Percentiles rank a stretch among this genome's conserved stretches.
phyloP scores from a whole-genome alignment of 2,113 vertebrate species.

The Lamprologus ornatipinnis region DNA sequence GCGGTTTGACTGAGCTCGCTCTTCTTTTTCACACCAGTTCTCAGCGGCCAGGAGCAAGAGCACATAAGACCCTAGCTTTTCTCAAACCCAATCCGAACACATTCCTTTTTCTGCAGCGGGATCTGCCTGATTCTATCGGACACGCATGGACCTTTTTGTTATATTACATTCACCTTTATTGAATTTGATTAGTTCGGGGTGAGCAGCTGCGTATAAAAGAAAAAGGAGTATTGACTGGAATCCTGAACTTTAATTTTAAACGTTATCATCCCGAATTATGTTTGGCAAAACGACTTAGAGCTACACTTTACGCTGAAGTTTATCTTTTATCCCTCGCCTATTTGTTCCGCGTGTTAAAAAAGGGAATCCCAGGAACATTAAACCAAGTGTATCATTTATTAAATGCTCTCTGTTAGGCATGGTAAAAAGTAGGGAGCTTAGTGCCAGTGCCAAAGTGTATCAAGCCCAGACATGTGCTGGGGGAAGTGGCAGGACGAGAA shows the following conservation, averaged over 20 bases:
- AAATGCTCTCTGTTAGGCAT: slow-evolving; percentile 15
- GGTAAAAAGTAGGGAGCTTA: background rate
- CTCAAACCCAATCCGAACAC: slow-evolving; percentile 5
- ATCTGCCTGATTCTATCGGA: slow-evolving; percentile 40
- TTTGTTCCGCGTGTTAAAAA: slow-evolving; percentile 44
- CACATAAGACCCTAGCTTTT: background rate
- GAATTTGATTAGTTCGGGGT: slow-evolving; percentile 40
- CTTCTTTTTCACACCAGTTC: slow-evolving; percentile 42
- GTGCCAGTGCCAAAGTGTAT: slow-evolving; percentile 28
- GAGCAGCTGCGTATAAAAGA: slow-evolving; percentile 16
- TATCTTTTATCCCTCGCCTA: slow-evolving; percentile 18
- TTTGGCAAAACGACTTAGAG: slow-evolving; percentile 33
- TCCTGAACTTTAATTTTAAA: slow-evolving; percentile 38
- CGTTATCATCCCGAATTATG: slow-evolving; percentile 33
- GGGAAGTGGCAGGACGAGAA: background rate
- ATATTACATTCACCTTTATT: slow-evolving; percentile 34
- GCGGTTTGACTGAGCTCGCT: slow-evolving; percentile 25
- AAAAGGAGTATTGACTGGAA: background rate
- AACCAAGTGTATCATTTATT: slow-evolving; percentile 50
- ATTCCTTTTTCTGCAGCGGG: background rate
- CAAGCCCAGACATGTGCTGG: slow-evolving; percentile 40
- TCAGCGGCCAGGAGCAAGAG: slow-evolving; percentile 19
- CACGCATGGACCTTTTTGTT: slow-evolving; percentile 38
- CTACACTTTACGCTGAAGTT: background rate
- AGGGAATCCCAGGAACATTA: slow-evolving; percentile 58